Percentiles rank a stretch among this genome's conserved stretches.
Conservation (phyloP, 2,888 invertebrate genomes). For the Onthophagus sagittarius region DNA sequence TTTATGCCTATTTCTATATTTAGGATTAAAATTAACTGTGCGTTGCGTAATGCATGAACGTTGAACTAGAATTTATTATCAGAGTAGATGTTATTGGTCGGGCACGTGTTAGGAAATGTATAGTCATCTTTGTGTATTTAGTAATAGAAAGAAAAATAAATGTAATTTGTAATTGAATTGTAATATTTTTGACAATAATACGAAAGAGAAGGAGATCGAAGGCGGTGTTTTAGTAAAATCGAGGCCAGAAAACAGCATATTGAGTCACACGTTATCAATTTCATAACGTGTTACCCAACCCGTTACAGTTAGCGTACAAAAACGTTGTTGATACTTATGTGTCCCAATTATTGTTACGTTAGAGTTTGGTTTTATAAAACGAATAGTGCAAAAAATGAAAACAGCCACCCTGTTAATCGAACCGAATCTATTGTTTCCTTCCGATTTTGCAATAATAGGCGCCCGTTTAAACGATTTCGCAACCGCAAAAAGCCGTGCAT, state of each 20-base stretch:
- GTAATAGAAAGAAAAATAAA: not conserved
- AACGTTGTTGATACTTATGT: not conserved
- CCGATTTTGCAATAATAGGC: not conserved
- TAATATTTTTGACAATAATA: not conserved
- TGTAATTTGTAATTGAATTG: too few relatives aligned
- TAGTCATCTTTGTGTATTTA: not conserved
- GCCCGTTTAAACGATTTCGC: not conserved
- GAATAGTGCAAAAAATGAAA: not conserved
- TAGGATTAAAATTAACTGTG: not conserved
- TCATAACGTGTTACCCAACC: constrained; percentile 22
- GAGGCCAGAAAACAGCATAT: constrained; percentile 25
- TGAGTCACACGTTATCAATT: constrained; percentile 20
- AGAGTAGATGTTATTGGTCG: not conserved
- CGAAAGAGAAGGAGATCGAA: not conserved
- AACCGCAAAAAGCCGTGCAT: not conserved
- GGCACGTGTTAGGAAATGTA: not conserved
- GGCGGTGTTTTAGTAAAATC: constrained; percentile 28
- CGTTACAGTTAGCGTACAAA: constrained; percentile 15
- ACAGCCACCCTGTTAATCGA: not conserved
- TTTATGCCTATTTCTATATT: not conserved
- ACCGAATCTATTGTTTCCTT: not conserved
- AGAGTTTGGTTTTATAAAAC: not conserved
- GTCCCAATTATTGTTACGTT: not conserved
- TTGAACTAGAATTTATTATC: not conserved
- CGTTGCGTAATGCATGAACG: not conserved